Conservation (phyloP, 1,140 invertebrate genomes). For the Trissolcus basalis region DNA sequence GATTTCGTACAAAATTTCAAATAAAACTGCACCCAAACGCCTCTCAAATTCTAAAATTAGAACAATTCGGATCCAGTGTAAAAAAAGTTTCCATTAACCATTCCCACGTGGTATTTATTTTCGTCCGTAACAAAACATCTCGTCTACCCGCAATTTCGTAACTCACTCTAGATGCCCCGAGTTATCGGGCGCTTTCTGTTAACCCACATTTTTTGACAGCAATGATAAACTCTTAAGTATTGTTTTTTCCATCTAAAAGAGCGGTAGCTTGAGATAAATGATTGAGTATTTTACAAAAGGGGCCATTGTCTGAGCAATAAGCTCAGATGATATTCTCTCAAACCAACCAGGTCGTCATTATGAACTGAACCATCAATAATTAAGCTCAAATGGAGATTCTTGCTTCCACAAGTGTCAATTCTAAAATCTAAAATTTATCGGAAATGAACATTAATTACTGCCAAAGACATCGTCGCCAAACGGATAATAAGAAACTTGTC, state of each 20-base stretch:
- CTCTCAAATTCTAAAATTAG: slow-evolving; percentile 21
- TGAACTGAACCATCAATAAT: slow-evolving; percentile 17
- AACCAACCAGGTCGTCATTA: slow-evolving; percentile 6
- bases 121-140: slow-evolving; percentile 50
- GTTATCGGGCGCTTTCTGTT: slow-evolving; percentile 24
- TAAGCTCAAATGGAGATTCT: slow-evolving; percentile 18
- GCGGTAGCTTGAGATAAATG: not conserved
- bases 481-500: slow-evolving; percentile 51
- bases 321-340: no score
- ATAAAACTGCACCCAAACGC: no score
- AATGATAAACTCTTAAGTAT: slow-evolving; percentile 15
- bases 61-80: slow-evolving; percentile 20
- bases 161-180: slow-evolving; percentile 21
- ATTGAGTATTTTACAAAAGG: not conserved
- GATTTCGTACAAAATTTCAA: no score
- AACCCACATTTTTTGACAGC: slow-evolving; percentile 43
- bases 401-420: no score
- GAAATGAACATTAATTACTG: slow-evolving; percentile 59
- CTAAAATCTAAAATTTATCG: slow-evolving; percentile 52
- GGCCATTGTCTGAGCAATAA: slow-evolving; percentile 18
- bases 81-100: slow-evolving; percentile 42
- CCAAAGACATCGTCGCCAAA: slow-evolving; percentile 33
- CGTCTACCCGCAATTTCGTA: slow-evolving; percentile 37
- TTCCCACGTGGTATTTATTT: slow-evolving; percentile 34
- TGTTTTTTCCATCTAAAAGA: slow-evolving; percentile 17